Base-by-base conservation (phyloP, 2,888 invertebrate genomes). In the Metellina segmentata region DNA sequence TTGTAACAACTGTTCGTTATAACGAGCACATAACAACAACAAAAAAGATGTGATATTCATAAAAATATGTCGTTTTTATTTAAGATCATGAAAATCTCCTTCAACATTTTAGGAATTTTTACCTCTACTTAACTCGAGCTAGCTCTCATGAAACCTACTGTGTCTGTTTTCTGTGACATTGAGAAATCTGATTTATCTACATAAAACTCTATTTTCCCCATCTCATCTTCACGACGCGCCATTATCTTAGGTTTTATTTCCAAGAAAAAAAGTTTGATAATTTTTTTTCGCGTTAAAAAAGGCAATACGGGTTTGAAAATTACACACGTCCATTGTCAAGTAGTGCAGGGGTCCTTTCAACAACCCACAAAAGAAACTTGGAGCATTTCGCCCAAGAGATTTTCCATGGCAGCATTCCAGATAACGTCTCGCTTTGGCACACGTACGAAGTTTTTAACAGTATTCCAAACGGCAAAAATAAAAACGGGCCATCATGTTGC, bases 341-440 rank as follows among this genome's bases (percentile, higher is more conserved):
- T 16, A 61, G 61, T 61, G 61, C 13, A 16, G 16, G 61, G 61
- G 61, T 61, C 11, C 61, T 61, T 61, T 61, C 9, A 70, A 20
- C 71, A 7, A 49, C 16, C 71, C 69, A 19, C 82, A 71, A 71
- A 82, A 69, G 82, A 82, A 70, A 34, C 70, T 49, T 49, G 51
- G 34, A 71, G 48, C 69, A 69, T 85, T 85, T 83, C 75, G 49
- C 86, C 34, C 51, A 83, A 83, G 74, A 20, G 70, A 19, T 61
- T 61, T 61, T 7, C 70, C 52, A 86, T 86, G 86, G 86, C 86
- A 86, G 16, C 86, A 79, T 69, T 79, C 86, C 79, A 86, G 83
- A n/a, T 13, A 70, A 51, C 19, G 71, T 11, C n/a, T 7, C n/a
- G 4, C 49, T n/a, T 82, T 83, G 82, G 51, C 72, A 52, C 11